Conservation (phyloP, 2,888 invertebrate genomes). For the Eristalinus aeneus region DNA sequence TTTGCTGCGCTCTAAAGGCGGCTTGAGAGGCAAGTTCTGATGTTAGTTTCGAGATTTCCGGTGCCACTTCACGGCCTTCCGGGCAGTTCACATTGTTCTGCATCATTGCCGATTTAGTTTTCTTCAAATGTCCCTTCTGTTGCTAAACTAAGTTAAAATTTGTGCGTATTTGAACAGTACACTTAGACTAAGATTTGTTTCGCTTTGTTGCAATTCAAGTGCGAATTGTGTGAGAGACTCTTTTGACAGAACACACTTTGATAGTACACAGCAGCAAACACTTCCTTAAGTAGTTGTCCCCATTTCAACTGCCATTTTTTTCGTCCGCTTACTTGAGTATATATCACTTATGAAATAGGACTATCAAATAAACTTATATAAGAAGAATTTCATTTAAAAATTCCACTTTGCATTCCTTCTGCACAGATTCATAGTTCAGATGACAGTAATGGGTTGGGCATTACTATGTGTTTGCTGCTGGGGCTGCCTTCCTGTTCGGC, state of each 20-base stretch:
- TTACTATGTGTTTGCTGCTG: not conserved
- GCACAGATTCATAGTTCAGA: not conserved
- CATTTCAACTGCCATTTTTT: conserved; percentile 21
- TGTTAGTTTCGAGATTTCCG: conserved; percentile 79
- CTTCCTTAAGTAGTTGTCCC: conserved; percentile 20
- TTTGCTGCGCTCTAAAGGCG: conserved; percentile 79
- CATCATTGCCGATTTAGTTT: conserved; percentile 67
- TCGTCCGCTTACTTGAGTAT: not conserved
- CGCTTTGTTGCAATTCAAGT: conserved; percentile 2
- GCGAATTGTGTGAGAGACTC: not conserved
- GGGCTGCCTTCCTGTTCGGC: not conserved
- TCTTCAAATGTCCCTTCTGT: not conserved
- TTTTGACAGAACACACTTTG: not conserved
- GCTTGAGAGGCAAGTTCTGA: conserved; percentile 80
- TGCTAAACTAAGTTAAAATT: conserved; percentile 10
- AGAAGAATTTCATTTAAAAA: not conserved
- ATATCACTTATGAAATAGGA: not conserved
- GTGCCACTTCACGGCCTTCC: conserved; percentile 76
- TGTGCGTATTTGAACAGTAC: conserved; percentile 40
- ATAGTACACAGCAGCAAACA: conserved; percentile 15
- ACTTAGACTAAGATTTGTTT: conserved; percentile 21
- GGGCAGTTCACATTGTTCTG: conserved; percentile 72
- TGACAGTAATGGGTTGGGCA: not conserved
- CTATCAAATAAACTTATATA: not conserved
- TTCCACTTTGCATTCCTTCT: not conserved